These are phyloP conservation scores for Spodoptera frugiperda DNA, from an alignment of 1,140 invertebrate species.

Conservation along the genomic window DNA sequence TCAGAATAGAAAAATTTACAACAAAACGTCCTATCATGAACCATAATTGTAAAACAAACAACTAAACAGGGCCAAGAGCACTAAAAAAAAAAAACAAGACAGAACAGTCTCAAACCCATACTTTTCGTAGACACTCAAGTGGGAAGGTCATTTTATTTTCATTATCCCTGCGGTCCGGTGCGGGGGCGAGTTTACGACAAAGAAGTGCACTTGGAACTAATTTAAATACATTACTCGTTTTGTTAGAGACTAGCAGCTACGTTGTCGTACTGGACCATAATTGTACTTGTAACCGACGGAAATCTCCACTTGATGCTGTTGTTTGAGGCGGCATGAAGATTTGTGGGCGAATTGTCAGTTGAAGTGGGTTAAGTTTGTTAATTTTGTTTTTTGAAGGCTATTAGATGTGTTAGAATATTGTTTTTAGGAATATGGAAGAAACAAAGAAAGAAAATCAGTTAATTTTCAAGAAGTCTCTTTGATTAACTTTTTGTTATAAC, in stretches of 20 bases:
- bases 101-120: conserved; percentile 46
- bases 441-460: too few species aligned
- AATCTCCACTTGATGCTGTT: conserved; percentile 38
- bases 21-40: neutral
- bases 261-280: conserved; percentile 28
- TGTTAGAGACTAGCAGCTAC: conserved; percentile 3
- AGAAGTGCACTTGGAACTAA: conserved; percentile 59
- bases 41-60: neutral
- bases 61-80: too few species aligned
- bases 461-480: too few species aligned
- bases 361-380: conserved; percentile 1
- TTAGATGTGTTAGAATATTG: neutral
- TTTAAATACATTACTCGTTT: conserved; percentile 70
- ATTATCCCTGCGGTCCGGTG: conserved; percentile 62
- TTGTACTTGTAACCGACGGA: conserved; percentile 42
- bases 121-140: conserved; percentile 40
- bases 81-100: conserved; percentile 3
- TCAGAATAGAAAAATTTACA: too few species aligned
- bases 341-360: conserved; percentile 4
- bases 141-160: conserved; percentile 67
- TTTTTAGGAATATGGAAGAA: too few species aligned
- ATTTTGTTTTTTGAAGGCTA: conserved; percentile 11
- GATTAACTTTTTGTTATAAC: too few species aligned
- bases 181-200: conserved; percentile 59
- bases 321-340: conserved; percentile 30